A percentile compares a stretch with the other conserved stretches of the same genome.
Evolutionary conservation across 2,888 invertebrate genomes (phyloP).

Genomic region (Steinernema carpocapsae): DNA sequence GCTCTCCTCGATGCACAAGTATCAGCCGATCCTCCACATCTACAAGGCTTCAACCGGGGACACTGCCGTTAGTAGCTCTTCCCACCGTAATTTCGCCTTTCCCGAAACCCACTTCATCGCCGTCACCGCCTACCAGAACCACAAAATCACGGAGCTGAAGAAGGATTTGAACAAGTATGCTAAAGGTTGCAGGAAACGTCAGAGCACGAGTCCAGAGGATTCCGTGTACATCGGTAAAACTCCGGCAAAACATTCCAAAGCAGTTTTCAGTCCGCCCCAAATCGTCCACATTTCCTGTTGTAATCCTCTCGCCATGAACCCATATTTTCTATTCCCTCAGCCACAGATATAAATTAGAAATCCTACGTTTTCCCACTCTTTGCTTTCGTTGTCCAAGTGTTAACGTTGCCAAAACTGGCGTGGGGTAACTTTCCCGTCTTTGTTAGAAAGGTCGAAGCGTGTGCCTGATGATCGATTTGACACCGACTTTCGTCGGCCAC

Average conservation of each 20-base stretch:
- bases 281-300: constrained; percentile 12
- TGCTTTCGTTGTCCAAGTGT: not conserved
- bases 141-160: constrained; percentile 80
- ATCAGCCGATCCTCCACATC: constrained; percentile 77
- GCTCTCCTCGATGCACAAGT: constrained; percentile 95
- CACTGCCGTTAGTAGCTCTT: constrained; percentile 81
- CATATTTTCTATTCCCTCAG: constrained; percentile 12
- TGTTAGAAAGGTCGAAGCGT: not conserved
- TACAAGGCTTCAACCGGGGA: constrained; percentile 42
- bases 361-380: not conserved
- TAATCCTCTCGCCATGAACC: not conserved
- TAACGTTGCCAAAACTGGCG: too few species aligned
- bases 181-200: constrained; percentile 78
- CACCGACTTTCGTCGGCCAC: constrained; percentile 7
- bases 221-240: not conserved
- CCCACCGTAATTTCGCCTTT: constrained; percentile 82
- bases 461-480: not conserved
- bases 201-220: constrained; percentile 13
- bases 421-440: constrained; percentile 1
- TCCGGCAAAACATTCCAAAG: not conserved
- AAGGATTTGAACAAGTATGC: constrained; percentile 98
- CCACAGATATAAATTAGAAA: not conserved
- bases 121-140: constrained; percentile 97
- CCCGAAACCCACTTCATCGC: constrained; percentile 96
- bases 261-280: not conserved